Percentiles rank a stretch among this genome's conserved stretches.
phyloP scores from a whole-genome alignment of 2,888 invertebrate species.

The Nezara viridula region DNA sequence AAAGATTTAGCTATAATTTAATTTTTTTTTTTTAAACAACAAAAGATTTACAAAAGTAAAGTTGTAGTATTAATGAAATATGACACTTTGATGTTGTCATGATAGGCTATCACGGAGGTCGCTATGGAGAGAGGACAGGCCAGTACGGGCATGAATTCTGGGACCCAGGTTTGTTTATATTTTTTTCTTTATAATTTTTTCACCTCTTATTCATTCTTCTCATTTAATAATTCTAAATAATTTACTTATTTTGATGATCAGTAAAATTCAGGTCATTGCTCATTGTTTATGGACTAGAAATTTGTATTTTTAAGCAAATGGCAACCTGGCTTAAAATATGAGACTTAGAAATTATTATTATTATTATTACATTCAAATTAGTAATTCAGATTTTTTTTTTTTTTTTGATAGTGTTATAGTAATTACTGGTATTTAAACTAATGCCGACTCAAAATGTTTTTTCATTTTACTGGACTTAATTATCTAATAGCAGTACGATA shows the following conservation, averaged over 20 bases:
- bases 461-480: slow-evolving; percentile 40
- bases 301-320: slow-evolving; percentile 51
- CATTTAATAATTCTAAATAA: background rate
- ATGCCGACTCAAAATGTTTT: slow-evolving; percentile 59
- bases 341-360: background rate
- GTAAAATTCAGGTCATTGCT: slow-evolving; percentile 48
- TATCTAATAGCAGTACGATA: slow-evolving; percentile 5
- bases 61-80: slow-evolving; percentile 51
- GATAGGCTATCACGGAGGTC: slow-evolving; percentile 66
- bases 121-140: slow-evolving; percentile 65
- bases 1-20: slow-evolving; percentile 48
- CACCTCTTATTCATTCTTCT: background rate
- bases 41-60: slow-evolving; percentile 37
- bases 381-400: background rate
- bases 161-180: slow-evolving; percentile 66
- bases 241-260: background rate
- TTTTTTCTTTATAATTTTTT: slow-evolving; percentile 25
- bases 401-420: background rate
- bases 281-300: background rate
- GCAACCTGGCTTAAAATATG: slow-evolving; percentile 48
- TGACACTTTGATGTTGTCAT: slow-evolving; percentile 58
- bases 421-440: background rate
- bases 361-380: background rate
- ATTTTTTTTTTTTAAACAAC: slow-evolving; percentile 49
- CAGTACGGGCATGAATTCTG: slow-evolving; percentile 66